phyloP scores from a whole-genome alignment of 2,113 vertebrate species.

The Pygoscelis adeliae region DNA sequence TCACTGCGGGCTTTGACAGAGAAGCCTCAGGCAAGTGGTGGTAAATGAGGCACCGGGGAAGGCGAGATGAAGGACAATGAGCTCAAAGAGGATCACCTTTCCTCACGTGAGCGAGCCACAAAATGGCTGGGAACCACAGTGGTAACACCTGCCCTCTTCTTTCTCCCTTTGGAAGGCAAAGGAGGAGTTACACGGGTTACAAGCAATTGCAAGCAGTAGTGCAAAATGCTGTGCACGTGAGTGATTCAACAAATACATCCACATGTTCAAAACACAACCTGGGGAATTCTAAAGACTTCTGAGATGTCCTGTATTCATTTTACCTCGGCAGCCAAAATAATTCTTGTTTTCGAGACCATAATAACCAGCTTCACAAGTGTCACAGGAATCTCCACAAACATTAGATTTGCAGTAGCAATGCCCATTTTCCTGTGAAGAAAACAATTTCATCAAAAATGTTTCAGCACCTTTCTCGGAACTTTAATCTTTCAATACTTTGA shows the following conservation, averaged over 20 bases:
- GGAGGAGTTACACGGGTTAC: not conserved
- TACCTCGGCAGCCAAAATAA: conserved; percentile 94
- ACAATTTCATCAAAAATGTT: not conserved
- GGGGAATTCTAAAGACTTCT: not conserved
- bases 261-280: not conserved
- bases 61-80: not conserved
- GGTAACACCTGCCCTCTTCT: not conserved
- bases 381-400: conserved; percentile 80
- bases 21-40: not conserved
- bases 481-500: not conserved
- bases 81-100: not conserved
- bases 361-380: conserved; percentile 85
- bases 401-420: conserved; percentile 88
- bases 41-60: not conserved
- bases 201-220: not conserved
- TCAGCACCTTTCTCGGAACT: not conserved
- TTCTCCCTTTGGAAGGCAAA: not conserved
- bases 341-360: conserved; percentile 82
- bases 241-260: not conserved
- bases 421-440: conserved; percentile 79
- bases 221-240: not conserved
- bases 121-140: not conserved
- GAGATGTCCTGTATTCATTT: not conserved
- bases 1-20: not conserved
- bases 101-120: accelerated